Evolutionary conservation across 2,797 vertebrate genomes (phyloP), one percentile per base, ranked within the genome.

Genomic region (Ciconia nigra): DNA sequence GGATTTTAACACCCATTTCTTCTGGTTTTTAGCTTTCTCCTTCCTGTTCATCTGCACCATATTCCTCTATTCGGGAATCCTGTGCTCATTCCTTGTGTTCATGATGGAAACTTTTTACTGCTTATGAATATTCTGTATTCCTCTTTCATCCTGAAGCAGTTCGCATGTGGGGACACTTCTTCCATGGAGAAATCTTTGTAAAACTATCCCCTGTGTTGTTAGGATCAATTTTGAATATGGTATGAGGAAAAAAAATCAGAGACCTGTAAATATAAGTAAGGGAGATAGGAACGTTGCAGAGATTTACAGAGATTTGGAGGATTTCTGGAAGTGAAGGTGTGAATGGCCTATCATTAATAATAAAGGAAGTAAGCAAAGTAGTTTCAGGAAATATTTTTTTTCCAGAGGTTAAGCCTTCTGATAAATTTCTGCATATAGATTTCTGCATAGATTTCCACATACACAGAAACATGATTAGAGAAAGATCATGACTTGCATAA

Each of bases 371-470:
- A 84, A 92, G 35, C 33, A 61, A 71, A 71, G 13, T 19, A 57
- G 9, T 82, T 78, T 73, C 0, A 0, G 41, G 58, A 58, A 57
- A 39, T 18, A 21, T 5, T 13, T 14, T 21, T 2, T 19, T 33
- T 25, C 37, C 24, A 21, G 49, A 84, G 44, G 55, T 79, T 78
- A 82, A 70, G 8, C 47, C 42, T 93, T 70, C 66, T 84, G 70
- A 92, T 87, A 84, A 79, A 89, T 82, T 84, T 91, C 62, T 89
- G 84, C 87, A 47, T 61, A 39, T 18, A 46, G 47, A 63, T 90
- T 95, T 73, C 85, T 88, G 79, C 59, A 62, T 17, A 84, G 73
- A 79, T 89, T 92, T 89, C 85, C 65, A 85, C 69, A 78, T 39
- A 37, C 28, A 44, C 6, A 39, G n/a, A 59, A 77, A 49, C 65